These are phyloP conservation scores for Branchinecta lynchi DNA, from an alignment of 1,140 invertebrate species.

Conservation along the genomic window DNA sequence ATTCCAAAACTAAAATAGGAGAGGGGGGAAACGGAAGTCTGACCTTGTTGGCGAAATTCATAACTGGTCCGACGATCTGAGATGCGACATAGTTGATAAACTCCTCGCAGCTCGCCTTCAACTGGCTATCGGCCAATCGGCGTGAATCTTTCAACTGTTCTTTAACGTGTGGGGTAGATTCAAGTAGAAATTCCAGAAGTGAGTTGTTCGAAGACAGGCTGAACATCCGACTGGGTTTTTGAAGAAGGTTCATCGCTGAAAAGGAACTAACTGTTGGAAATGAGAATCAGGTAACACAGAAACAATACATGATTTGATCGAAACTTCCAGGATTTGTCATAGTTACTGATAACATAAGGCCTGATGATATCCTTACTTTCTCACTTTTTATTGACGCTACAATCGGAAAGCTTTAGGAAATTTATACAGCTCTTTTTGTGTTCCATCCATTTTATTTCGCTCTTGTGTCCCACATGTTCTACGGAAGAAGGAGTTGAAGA, in stretches of 20 bases:
- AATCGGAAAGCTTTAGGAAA: not conserved
- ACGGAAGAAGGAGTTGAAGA: too few relatives aligned
- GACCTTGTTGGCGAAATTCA: slow-evolving; percentile 57
- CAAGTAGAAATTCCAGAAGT: slow-evolving; percentile 71
- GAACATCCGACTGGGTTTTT: slow-evolving; percentile 72
- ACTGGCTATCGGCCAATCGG: slow-evolving; percentile 78
- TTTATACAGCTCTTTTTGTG: too few relatives aligned
- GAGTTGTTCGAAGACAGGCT: slow-evolving; percentile 76
- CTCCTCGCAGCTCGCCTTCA: slow-evolving; percentile 78
- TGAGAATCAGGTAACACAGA: slow-evolving; percentile 27
- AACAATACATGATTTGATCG: slow-evolving; percentile 34
- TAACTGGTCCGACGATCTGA: slow-evolving; percentile 52
- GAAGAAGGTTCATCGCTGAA: slow-evolving; percentile 61
- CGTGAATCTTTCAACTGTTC: slow-evolving; percentile 84
- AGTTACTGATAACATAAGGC: not conserved
- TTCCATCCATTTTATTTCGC: too few relatives aligned
- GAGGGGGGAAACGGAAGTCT: slow-evolving; percentile 23
- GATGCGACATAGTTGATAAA: slow-evolving; percentile 70
- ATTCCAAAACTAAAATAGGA: slow-evolving; percentile 8
- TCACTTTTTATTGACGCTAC: too few relatives aligned
- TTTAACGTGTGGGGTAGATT: slow-evolving; percentile 78
- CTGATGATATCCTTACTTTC: too few relatives aligned
- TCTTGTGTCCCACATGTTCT: too few relatives aligned
- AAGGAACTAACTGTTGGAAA: slow-evolving; percentile 19
- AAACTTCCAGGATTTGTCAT: not conserved